These are phyloP conservation scores for Aselliscus stoliczkanus DNA, from an alignment of 2,797 vertebrate species.

Conservation along the genomic window DNA sequence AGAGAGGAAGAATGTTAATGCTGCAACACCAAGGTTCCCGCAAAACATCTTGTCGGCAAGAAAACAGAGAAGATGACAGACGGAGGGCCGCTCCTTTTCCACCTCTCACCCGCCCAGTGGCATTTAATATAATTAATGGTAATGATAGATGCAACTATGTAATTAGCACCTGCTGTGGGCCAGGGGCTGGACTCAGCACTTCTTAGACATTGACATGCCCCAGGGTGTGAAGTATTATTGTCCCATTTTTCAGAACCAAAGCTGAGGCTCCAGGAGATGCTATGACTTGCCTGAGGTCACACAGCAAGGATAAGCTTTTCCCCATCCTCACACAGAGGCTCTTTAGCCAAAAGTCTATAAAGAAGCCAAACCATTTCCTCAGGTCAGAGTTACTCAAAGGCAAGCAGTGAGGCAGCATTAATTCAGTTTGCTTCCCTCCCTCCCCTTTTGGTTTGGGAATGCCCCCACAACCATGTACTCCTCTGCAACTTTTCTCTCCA, in stretches of 20 bases:
- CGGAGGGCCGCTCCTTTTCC: neutral
- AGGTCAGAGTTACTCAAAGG: neutral
- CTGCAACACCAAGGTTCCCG: conserved; percentile 29
- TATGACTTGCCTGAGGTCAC: neutral
- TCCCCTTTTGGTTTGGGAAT: neutral
- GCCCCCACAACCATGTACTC: neutral
- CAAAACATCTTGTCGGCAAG: conserved; percentile 64
- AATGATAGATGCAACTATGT: conserved; percentile 15
- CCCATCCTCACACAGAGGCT: neutral
- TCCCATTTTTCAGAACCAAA: conserved; percentile 35
- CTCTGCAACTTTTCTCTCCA: neutral
- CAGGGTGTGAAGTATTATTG: neutral
- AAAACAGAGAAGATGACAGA: neutral
- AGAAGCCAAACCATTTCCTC: neutral
- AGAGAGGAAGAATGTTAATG: conserved; percentile 62
- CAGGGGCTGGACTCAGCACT: neutral
- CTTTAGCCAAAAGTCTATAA: neutral
- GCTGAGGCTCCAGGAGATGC: neutral
- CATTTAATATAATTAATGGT: conserved; percentile 26
- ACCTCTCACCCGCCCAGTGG: neutral
- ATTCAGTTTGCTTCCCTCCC: neutral
- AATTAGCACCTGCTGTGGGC: neutral
- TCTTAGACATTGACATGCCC: neutral
- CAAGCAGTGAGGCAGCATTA: neutral
- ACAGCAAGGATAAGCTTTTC: neutral